Base-by-base conservation (phyloP, 2,888 invertebrate genomes). In the Dolichomitus sp. region DNA sequence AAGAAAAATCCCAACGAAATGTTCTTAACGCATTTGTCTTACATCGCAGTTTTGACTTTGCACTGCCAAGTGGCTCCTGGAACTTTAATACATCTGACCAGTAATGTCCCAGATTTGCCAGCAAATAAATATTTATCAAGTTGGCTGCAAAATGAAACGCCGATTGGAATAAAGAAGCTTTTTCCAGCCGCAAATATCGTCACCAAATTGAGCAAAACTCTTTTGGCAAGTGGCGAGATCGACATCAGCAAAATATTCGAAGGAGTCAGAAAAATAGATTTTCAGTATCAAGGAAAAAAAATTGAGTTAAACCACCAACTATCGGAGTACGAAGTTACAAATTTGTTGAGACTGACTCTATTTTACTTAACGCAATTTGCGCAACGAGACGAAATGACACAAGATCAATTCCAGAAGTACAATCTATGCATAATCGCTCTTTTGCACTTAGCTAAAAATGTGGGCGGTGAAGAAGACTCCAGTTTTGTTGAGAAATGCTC, bases 21-120 rank as follows among this genome's bases (percentile, higher is more conserved):
- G 42, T 59, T 86, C 59, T 54, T 81, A 52, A 74, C 80, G 42
- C 91, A 90, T 70, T 40, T 93, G 54, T 88, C 89, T 17, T 86
- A 87, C 45, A 94, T 94, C 50, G 83, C 94, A 11, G 89, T 94
- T n/a, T 95, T 96, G 91, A 94, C 96, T 85, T 94, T 96, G 33
- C 96, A 96, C 89, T 94, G 94, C 75, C 96, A 96, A 93, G 95
- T 95, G 83, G 94, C 94, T 1, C 94, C 95, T 0, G 94, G 94
- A 66, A 88, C 94, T 74, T 94, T 96, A 2, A 94, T 94, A 84
- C 90, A 94, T 42, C 90, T 96, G 59, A 93, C 94, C n/a, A 94
- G 94, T 87, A 94, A 94, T 57, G 93, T 95, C 84, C 79, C 94
- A 6, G 93, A 88, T 42, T 74, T 90, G 27, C 88, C 95, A 68